Percentiles rank a stretch among this genome's conserved stretches.
phyloP scores from a whole-genome alignment of 2,113 vertebrate genomes.

The Carollia perspicillata region DNA sequence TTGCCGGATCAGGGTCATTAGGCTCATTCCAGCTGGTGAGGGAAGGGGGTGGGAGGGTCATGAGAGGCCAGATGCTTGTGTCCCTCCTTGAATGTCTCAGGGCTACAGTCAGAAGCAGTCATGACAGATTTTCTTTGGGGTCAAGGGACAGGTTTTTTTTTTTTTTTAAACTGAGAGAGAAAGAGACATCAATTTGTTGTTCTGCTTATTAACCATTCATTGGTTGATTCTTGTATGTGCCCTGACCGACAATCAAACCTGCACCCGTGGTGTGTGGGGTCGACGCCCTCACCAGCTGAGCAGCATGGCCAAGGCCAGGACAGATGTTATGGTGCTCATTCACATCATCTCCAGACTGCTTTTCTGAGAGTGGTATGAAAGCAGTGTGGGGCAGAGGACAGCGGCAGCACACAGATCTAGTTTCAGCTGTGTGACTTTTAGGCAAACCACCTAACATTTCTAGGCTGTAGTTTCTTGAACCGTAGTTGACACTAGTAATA shows the following conservation, averaged over 20 bases:
- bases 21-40: slow-evolving; percentile 16
- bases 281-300: not conserved
- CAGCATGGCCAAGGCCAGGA: not conserved
- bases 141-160: not conserved
- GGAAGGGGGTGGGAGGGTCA: not conserved
- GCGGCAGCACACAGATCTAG: not conserved
- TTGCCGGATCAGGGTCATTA: slow-evolving; percentile 60
- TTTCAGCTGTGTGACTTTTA: not conserved
- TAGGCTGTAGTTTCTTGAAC: slow-evolving; percentile 31
- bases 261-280: not conserved
- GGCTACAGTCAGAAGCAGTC: not conserved
- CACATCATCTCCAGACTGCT: not conserved
- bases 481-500: not conserved
- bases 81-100: not conserved
- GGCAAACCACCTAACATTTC: not conserved
- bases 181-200: not conserved
- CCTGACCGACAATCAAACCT: not conserved
- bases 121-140: not conserved
- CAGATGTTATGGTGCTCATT: not conserved
- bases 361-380: not conserved
- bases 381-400: not conserved
- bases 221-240: not conserved
- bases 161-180: not conserved
- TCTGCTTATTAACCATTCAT: not conserved
- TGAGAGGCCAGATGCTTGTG: not conserved